phyloP scores from a whole-genome alignment of 2,113 vertebrate species.

The Ammodytes dubius region DNA sequence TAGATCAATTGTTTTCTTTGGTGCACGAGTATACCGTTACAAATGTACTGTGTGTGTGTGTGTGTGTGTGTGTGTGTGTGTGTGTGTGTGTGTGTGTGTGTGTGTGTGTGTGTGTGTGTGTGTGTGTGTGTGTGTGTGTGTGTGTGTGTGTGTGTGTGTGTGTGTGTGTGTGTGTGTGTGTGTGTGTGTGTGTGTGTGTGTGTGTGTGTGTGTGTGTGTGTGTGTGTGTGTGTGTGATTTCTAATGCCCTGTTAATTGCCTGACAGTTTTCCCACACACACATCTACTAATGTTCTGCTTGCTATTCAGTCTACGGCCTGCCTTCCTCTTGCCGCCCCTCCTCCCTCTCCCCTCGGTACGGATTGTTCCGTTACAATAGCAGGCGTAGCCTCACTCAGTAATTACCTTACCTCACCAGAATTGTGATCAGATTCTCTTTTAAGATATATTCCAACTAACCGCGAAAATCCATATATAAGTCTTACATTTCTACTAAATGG shows the following conservation, averaged over 20 bases:
- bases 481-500: slow-evolving; percentile 38
- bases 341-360: slow-evolving; percentile 78
- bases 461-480: neutral
- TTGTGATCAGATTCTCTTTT: slow-evolving; percentile 83
- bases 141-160: neutral
- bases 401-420: slow-evolving; percentile 85
- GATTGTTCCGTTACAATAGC: slow-evolving; percentile 89
- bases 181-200: slow-evolving; percentile 19
- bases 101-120: neutral
- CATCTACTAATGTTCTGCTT: slow-evolving; percentile 97
- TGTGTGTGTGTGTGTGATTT: slow-evolving; percentile 58
- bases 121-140: neutral
- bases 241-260: slow-evolving; percentile 92
- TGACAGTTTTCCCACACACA: slow-evolving; percentile 95
- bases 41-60: no score
- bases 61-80: no score
- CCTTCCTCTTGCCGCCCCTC: slow-evolving; percentile 43
- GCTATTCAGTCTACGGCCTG: slow-evolving; percentile 93
- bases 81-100: no score
- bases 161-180: slow-evolving; percentile 15
- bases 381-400: slow-evolving; percentile 83
- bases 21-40: no score
- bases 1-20: no score
- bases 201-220: slow-evolving; percentile 22
- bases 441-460: slow-evolving; percentile 47